Base-by-base conservation (phyloP, 2,888 invertebrate species). In the Neoitamus cyanurus region DNA sequence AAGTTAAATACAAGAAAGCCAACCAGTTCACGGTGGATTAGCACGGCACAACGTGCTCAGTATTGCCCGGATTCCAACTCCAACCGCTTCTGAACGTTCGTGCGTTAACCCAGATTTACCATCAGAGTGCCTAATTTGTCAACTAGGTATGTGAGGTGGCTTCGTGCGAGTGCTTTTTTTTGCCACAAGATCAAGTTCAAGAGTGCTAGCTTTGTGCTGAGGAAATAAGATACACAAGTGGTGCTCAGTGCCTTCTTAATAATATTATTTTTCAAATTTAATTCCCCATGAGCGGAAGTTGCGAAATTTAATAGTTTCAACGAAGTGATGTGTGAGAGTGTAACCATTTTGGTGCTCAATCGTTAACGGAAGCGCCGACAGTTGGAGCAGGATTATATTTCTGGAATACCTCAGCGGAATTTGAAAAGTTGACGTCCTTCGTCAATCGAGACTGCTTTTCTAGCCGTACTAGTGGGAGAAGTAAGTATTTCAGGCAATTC, bases 141-240 rank as follows among this genome's bases (percentile, higher is more conserved):
- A 80, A 80, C 68, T 58, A 68, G 7, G 80, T 58, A 68, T 15
- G 80, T 58, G 80, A 68, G 80, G 80, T 68, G 58, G n/a, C 68
- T 58, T 31, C 34, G 34, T 58, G 30, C 68, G 68, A 80, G 68
- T 80, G 80, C 58, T 58, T 30, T 37, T 34, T 37, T 37, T 37
- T 75, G n/a, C 13, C 6, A 68, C 80, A 80, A 80, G 58, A 80
- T 80, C 80, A 80, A 80, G 80, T 80, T 80, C 80, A 80, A 80
- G 80, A n/a, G 80, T 80, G 77, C 28, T 42, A 20, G 15, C 31
- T 9, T 34, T 37, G 34, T 80, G 42, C 15, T 25, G 20, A 80
- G 7, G 42, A 34, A 58, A 80, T 77, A 48, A 80, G 58, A 68
- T 31, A 80, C 48, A 31, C 70, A 6, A 36, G 42, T 70, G 30